phyloP scores from a whole-genome alignment of 2,888 invertebrate species.

The Pachymerium ferrugineum region DNA sequence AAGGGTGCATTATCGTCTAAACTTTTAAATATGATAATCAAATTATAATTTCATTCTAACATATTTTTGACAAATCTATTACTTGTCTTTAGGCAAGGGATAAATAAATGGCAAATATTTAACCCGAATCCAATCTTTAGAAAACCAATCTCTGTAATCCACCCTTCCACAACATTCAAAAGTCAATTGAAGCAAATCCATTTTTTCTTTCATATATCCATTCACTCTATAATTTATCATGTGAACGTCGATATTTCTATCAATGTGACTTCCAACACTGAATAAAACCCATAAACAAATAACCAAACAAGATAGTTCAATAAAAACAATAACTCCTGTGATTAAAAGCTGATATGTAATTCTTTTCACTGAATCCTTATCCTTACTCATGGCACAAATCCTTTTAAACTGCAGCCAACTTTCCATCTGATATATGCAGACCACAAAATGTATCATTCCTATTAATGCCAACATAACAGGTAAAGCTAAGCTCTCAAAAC shows the following conservation, averaged over 20 bases:
- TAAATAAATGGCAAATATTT: background rate
- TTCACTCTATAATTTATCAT: background rate
- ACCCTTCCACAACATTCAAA: slow-evolving; percentile 11
- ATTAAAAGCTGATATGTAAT: background rate
- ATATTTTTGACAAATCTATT: background rate
- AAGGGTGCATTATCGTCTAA: background rate
- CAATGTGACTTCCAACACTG: background rate
- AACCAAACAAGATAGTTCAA: background rate
- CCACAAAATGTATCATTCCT: background rate
- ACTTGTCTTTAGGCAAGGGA: background rate
- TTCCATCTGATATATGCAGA: background rate
- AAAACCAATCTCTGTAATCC: background rate
- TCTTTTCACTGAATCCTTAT: background rate
- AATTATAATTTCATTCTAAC: no score
- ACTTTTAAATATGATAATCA: background rate
- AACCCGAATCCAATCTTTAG: background rate
- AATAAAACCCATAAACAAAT: background rate
- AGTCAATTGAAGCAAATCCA: background rate
- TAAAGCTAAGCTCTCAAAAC: background rate
- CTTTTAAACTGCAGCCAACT: background rate
- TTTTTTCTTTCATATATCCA: background rate
- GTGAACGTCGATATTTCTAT: background rate
- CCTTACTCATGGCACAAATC: background rate
- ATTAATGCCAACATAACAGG: background rate
- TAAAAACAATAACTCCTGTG: background rate